These are phyloP conservation scores for Hoplodrina ambigua DNA, from an alignment of 2,888 invertebrate genomes.

Conservation along the genomic window DNA sequence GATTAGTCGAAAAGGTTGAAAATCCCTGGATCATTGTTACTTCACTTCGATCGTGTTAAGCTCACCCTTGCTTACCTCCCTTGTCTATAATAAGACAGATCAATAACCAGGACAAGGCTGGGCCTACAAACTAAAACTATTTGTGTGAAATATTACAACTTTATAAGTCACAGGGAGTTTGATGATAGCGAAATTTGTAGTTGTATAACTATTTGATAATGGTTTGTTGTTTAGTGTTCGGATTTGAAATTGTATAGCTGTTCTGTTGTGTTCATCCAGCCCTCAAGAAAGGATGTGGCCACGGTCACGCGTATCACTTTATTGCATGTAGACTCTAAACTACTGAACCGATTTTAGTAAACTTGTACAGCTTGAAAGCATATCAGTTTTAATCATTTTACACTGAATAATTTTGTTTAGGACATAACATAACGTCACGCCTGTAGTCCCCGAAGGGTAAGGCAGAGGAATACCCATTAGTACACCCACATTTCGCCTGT, in stretches of 20 bases:
- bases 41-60: neutral
- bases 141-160: constrained; percentile 26
- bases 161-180: neutral
- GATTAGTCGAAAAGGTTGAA: neutral
- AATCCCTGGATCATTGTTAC: neutral
- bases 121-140: constrained; percentile 31
- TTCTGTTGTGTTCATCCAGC: too few species aligned
- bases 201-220: constrained; percentile 21
- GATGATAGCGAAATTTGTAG: neutral
- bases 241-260: neutral
- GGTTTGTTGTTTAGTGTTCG: neutral
- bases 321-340: too few species aligned
- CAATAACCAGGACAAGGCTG: constrained; percentile 44
- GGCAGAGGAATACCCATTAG: too few species aligned
- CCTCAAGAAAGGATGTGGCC: too few species aligned
- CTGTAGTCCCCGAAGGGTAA: too few species aligned
- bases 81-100: constrained; percentile 41
- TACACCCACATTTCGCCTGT: too few species aligned
- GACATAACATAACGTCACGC: too few species aligned
- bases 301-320: too few species aligned
- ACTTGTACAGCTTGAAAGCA: too few species aligned
- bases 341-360: too few species aligned
- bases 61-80: constrained; percentile 21
- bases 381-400: too few species aligned
- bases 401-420: too few species aligned